These are phyloP conservation scores for Caenorhabditis angaria DNA, from an alignment of 2,888 invertebrate genomes.

Conservation along the genomic window DNA sequence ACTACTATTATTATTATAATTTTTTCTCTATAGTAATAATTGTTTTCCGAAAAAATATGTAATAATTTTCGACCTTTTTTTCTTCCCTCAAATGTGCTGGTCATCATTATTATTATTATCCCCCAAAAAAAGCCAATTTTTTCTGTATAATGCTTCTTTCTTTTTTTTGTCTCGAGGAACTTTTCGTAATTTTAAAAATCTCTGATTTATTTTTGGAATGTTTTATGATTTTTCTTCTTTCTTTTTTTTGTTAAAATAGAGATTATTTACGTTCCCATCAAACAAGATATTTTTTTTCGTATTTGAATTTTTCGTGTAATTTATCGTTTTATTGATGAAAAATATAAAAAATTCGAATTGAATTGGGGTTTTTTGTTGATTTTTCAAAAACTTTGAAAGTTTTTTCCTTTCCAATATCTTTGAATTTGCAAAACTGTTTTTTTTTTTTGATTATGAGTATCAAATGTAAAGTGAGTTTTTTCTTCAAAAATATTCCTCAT, in stretches of 20 bases:
- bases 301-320: constrained; percentile 1
- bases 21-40: no score
- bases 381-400: neutral
- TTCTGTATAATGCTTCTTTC: neutral
- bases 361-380: neutral
- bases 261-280: constrained; percentile 1
- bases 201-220: constrained; percentile 2
- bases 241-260: constrained; percentile 1
- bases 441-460: no score
- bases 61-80: neutral
- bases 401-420: neutral
- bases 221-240: neutral
- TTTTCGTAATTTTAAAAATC: neutral
- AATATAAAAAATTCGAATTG: neutral
- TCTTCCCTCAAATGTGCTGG: neutral
- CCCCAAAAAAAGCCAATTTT: neutral
- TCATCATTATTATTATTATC: neutral
- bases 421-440: no score
- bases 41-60: no score
- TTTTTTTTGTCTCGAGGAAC: neutral
- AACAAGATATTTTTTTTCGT: neutral
- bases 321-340: constrained; percentile 1
- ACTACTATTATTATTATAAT: neutral
- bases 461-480: no score
- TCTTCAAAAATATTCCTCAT: no score